A percentile compares a stretch with the other conserved stretches of the same genome.
phyloP scores from a whole-genome alignment of 2,797 vertebrate species.

The Pachyuromys duprasi region DNA sequence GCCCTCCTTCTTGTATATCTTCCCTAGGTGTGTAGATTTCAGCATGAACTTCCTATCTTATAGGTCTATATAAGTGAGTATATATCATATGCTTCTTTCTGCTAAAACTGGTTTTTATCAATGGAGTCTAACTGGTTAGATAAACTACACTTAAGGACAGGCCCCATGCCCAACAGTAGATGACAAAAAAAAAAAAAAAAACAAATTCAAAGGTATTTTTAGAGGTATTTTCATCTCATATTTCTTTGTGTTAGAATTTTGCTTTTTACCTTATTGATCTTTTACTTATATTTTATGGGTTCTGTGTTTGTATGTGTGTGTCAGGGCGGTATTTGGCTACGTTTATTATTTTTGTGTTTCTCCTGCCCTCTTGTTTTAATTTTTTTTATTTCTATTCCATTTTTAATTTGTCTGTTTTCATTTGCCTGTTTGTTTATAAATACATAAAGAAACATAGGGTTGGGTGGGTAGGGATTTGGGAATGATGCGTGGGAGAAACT shows the following conservation, averaged over 20 bases:
- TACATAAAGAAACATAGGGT: no score
- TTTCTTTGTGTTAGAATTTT: neutral
- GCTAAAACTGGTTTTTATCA: no score
- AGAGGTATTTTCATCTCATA: neutral
- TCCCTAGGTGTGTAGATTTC: no score
- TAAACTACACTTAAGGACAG: neutral
- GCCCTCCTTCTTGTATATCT: no score
- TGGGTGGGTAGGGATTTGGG: accelerated
- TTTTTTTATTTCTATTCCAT: neutral
- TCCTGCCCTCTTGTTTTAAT: neutral
- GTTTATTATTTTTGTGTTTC: neutral
- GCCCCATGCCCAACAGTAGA: neutral
- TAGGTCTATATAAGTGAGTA: no score
- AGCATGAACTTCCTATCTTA: no score
- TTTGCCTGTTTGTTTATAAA: neutral
- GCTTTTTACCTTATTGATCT: no score
- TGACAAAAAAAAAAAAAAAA: no score
- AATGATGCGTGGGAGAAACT: neutral
- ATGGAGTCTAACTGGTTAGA: neutral
- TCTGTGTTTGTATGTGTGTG: no score
- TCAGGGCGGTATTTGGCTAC: neutral
- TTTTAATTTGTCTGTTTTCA: neutral
- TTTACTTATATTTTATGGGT: neutral
- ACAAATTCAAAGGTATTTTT: neutral
- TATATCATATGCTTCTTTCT: no score